Percentiles rank a stretch among this genome's conserved stretches.
phyloP scores from a whole-genome alignment of 2,113 vertebrate species.

The Euleptes europaea region DNA sequence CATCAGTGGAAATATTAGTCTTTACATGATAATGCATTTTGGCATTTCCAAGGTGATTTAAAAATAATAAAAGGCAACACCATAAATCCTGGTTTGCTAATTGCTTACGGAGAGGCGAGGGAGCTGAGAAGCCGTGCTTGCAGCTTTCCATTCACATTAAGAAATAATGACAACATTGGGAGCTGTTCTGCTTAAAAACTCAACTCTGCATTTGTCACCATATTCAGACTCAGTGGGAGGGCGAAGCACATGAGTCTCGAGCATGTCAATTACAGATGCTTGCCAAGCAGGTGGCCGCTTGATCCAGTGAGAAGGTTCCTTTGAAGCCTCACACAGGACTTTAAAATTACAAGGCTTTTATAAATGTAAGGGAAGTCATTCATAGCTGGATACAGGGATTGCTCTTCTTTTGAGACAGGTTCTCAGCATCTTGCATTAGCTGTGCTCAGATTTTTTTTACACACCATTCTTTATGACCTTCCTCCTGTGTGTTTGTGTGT shows the following conservation, averaged over 20 bases:
- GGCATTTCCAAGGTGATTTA: slow-evolving; percentile 50
- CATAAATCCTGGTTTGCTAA: slow-evolving; percentile 27
- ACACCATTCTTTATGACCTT: not conserved
- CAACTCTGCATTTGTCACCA: accelerated
- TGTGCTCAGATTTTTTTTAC: not conserved
- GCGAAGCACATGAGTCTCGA: not conserved
- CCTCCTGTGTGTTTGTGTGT: no score
- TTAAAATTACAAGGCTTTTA: slow-evolving; percentile 18
- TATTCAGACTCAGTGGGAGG: not conserved
- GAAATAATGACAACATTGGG: accelerated
- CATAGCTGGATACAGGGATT: not conserved
- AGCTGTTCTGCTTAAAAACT: not conserved
- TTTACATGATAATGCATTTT: slow-evolving; percentile 50
- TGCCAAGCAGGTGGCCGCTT: not conserved
- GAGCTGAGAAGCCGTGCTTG: not conserved
- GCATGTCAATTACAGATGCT: not conserved
- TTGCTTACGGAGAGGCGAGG: not conserved
- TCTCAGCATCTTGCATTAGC: not conserved
- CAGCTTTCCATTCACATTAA: accelerated
- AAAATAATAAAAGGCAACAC: slow-evolving; percentile 31
- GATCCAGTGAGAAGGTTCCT: slow-evolving; percentile 16
- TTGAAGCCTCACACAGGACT: not conserved
- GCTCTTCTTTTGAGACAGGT: not conserved
- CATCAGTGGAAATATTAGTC: slow-evolving; percentile 69
- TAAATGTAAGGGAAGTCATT: not conserved